Percentiles rank a stretch among this genome's conserved stretches.
These are phyloP conservation scores for Dicrostonyx torquatus DNA, from an alignment of 2,797 vertebrate genomes.

Conservation along the genomic window DNA sequence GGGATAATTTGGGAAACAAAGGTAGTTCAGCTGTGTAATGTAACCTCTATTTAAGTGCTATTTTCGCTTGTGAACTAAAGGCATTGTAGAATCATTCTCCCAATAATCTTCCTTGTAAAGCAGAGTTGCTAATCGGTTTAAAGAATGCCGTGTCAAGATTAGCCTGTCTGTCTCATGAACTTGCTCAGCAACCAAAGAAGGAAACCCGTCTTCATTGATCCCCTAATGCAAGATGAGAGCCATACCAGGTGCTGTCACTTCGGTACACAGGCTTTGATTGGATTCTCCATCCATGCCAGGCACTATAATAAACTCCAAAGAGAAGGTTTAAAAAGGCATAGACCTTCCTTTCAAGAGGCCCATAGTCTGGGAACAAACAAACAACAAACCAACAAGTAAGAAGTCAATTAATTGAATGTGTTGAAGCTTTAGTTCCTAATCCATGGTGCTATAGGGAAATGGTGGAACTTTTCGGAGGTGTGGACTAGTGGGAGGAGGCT, in stretches of 20 bases:
- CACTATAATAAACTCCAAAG: not conserved
- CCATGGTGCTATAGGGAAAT: not conserved
- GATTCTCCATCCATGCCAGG: not conserved
- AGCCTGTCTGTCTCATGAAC: not conserved
- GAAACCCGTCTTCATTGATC: not conserved
- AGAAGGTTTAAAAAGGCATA: not conserved
- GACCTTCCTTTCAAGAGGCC: not conserved
- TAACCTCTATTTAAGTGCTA: not conserved
- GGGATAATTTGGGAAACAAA: conserved; percentile 35
- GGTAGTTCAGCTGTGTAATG: not conserved
- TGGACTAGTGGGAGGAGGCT: not conserved
- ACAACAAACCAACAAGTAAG: not conserved
- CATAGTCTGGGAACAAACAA: not conserved
- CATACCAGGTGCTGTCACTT: not conserved
- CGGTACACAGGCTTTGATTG: not conserved
- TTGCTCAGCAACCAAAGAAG: not conserved
- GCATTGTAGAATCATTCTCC: conserved; percentile 50
- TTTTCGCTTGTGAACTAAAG: conserved; percentile 47
- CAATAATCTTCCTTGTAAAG: conserved; percentile 41
- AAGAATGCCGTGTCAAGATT: conserved; percentile 31
- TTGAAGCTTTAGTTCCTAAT: not conserved
- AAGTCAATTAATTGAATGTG: not conserved
- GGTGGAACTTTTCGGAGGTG: not conserved
- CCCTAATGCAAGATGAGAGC: not conserved
- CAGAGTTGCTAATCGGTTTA: conserved; percentile 19